phyloP scores from a whole-genome alignment of 2,113 vertebrate species.

The Blennius ocellaris region DNA sequence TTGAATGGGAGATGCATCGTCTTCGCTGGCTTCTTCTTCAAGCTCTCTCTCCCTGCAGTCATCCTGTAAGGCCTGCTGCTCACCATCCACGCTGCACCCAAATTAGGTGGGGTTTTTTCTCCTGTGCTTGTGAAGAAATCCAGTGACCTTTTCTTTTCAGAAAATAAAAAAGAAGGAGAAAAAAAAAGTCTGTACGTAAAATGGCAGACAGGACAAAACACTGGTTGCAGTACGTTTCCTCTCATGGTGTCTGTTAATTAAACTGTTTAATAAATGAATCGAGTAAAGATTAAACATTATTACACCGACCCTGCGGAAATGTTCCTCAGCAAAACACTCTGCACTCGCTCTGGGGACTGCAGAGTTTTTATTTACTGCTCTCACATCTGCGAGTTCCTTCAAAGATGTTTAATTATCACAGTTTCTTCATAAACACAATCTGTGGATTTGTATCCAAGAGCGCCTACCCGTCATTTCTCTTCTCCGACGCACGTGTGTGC shows the following conservation, averaged over 20 bases:
- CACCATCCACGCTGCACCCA: not conserved
- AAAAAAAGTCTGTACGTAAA: not conserved
- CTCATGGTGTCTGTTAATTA: conserved; percentile 20
- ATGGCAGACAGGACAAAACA: not conserved
- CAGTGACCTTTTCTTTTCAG: not conserved
- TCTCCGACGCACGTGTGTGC: not conserved
- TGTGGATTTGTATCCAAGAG: conserved; percentile 28
- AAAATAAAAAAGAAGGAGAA: too few relatives aligned
- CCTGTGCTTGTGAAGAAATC: conserved; percentile 11
- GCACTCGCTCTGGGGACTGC: not conserved
- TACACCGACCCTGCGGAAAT: conserved; percentile 32
- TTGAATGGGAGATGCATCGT: conserved; percentile 3
- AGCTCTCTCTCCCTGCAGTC: conserved; percentile 8
- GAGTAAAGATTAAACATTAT: conserved; percentile 26
- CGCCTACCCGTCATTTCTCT: not conserved
- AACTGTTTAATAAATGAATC: conserved; percentile 35
- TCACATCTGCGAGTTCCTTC: conserved; percentile 12
- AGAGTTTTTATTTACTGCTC: conserved; percentile 32
- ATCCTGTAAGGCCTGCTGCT: not conserved
- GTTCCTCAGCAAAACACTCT: conserved; percentile 16
- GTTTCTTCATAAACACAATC: conserved; percentile 53
- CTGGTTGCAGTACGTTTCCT: not conserved
- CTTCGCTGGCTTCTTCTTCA: conserved; percentile 7
- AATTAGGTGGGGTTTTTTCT: not conserved
- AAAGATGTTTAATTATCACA: conserved; percentile 53